Percentiles rank a stretch among this genome's conserved stretches.
These are phyloP conservation scores for Tachycineta bicolor DNA, from an alignment of 2,113 vertebrate genomes.

Conservation along the genomic window DNA sequence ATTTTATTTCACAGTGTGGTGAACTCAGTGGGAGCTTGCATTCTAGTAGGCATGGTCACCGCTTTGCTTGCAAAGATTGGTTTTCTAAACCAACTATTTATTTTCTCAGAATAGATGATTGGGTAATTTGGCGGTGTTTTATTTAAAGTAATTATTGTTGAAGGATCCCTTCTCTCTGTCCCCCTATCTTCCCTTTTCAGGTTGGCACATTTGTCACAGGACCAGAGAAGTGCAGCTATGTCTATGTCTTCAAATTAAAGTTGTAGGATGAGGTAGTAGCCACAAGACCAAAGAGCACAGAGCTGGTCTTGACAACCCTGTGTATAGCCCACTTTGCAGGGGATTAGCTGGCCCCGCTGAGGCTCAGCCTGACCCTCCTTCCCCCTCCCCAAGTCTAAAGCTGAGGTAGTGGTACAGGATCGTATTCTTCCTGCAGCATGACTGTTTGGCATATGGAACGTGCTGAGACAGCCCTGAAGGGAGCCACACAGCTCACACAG, in stretches of 20 bases:
- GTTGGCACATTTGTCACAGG: background rate
- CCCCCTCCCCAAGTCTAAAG: background rate
- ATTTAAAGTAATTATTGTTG: background rate
- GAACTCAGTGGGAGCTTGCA: background rate
- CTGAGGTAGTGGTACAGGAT: fast-evolving
- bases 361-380: background rate
- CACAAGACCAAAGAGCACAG: background rate
- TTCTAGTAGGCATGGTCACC: background rate
- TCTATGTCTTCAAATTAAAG: background rate
- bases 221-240: fast-evolving
- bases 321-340: background rate
- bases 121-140: background rate
- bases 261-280: background rate
- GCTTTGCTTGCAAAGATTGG: background rate
- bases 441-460: fast-evolving
- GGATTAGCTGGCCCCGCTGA: background rate
- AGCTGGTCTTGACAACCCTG: background rate
- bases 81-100: background rate
- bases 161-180: background rate
- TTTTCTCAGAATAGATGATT: background rate
- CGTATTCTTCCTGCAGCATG: fast-evolving
- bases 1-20: background rate
- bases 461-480: background rate
- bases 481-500: background rate
- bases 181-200: background rate